A percentile compares a stretch with the other conserved stretches of the same genome.
phyloP scores from a whole-genome alignment of 1,140 invertebrate species.

The Whitmania pigra region DNA sequence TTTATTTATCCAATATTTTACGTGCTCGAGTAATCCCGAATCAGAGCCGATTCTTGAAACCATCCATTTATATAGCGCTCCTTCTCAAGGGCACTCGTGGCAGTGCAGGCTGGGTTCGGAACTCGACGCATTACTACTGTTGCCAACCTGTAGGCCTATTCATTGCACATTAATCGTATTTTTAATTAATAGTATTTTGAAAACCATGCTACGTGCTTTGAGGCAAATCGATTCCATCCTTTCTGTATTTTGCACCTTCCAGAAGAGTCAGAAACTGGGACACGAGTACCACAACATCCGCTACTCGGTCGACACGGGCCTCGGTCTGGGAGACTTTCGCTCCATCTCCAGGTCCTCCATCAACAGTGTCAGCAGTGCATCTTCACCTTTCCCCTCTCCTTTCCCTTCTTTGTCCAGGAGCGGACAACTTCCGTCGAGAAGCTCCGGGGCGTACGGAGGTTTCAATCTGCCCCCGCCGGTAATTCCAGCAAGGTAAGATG shows the following conservation, averaged over 20 bases:
- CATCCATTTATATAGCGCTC: too few species aligned
- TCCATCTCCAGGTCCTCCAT: background rate
- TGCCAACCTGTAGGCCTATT: too few species aligned
- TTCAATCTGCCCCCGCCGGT: too few species aligned
- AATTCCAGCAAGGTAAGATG: too few species aligned
- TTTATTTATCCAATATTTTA: too few species aligned
- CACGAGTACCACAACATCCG: slow-evolving; percentile 80
- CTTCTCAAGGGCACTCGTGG: too few species aligned
- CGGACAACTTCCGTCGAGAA: background rate
- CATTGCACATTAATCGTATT: too few species aligned
- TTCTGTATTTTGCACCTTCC: slow-evolving; percentile 13
- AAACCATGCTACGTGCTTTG: background rate
- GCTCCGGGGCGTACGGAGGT: too few species aligned
- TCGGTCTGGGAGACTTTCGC: slow-evolving; percentile 11
- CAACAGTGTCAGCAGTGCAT: background rate
- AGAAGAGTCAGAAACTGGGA: slow-evolving; percentile 67
- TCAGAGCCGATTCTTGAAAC: too few species aligned
- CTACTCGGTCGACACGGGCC: slow-evolving; percentile 34
- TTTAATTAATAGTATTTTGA: background rate
- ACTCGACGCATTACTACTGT: background rate
- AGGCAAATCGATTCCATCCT: background rate
- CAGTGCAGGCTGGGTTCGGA: background rate
- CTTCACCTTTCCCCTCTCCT: background rate
- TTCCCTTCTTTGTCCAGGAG: slow-evolving; percentile 1
- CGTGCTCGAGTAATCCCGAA: too few species aligned